phyloP scores from a whole-genome alignment of 2,113 vertebrate species.

The Oncorhynchus kisutch region DNA sequence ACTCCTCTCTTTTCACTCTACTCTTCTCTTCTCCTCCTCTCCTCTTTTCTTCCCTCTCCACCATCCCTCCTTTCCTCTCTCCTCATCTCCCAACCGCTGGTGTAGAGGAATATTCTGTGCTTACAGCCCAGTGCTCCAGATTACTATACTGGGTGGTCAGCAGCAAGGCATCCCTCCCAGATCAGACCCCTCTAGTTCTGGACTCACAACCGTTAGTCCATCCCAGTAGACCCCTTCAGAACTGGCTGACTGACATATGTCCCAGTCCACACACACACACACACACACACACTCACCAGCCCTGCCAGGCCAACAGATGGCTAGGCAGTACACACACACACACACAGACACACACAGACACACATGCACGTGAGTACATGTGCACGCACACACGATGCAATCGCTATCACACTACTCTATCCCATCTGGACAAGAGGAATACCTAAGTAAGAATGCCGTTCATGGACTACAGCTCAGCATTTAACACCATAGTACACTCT shows the following conservation, averaged over 20 bases:
- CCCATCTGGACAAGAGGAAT: no score
- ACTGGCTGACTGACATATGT: neutral
- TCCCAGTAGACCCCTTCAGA: neutral
- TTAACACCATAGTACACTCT: no score
- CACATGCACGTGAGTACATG: neutral
- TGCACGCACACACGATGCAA: no score
- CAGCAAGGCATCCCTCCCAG: neutral
- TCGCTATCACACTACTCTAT: no score
- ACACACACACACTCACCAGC: no score
- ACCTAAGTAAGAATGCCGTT: no score
- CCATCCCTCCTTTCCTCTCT: neutral
- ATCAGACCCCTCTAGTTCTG: neutral
- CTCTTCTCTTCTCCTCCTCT: neutral
- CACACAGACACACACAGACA: neutral
- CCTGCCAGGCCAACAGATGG: neutral
- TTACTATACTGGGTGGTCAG: no score
- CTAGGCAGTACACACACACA: neutral
- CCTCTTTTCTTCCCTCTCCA: neutral
- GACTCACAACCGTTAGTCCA: neutral
- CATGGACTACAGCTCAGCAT: no score
- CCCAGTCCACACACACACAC: neutral
- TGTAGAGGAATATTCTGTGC: no score
- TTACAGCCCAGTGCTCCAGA: no score
- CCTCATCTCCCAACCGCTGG: neutral
- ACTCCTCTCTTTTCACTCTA: neutral